phyloP scores from a whole-genome alignment of 2,797 vertebrate genomes.

The Mormyrus hasselquistii region DNA sequence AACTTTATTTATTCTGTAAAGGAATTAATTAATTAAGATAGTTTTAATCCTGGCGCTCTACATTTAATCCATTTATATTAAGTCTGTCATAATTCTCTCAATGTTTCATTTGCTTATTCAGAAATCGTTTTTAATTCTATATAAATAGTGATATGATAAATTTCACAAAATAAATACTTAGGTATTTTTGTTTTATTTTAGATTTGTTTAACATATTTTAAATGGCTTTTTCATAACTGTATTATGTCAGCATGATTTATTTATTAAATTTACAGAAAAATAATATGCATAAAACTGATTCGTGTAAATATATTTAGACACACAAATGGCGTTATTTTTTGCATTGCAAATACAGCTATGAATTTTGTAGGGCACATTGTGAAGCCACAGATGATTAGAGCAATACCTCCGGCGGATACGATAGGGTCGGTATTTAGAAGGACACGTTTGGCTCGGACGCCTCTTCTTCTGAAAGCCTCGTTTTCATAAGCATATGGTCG shows the following conservation, averaged over 20 bases:
- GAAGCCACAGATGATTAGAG: not conserved
- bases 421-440: not conserved
- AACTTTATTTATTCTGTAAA: constrained; percentile 62
- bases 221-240: not conserved
- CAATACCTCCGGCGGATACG: not conserved
- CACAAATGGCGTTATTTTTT: not conserved
- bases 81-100: constrained; percentile 47
- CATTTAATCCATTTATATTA: constrained; percentile 50
- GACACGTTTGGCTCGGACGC: not conserved
- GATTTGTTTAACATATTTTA: constrained; percentile 4
- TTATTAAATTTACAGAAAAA: constrained; percentile 9
- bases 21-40: constrained; percentile 43
- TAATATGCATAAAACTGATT: not conserved
- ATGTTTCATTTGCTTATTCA: constrained; percentile 58
- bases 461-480: not conserved
- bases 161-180: constrained; percentile 2
- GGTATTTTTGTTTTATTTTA: not conserved
- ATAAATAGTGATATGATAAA: constrained; percentile 50
- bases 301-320: constrained; percentile 3
- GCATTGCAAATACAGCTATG: not conserved
- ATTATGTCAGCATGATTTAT: not conserved
- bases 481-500: not conserved
- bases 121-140: constrained; percentile 61
- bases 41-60: constrained; percentile 33
- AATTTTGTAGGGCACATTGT: not conserved